A percentile compares a stretch with the other conserved stretches of the same genome.
phyloP scores from a whole-genome alignment of 2,888 invertebrate species.

The Drosophila algonquin region DNA sequence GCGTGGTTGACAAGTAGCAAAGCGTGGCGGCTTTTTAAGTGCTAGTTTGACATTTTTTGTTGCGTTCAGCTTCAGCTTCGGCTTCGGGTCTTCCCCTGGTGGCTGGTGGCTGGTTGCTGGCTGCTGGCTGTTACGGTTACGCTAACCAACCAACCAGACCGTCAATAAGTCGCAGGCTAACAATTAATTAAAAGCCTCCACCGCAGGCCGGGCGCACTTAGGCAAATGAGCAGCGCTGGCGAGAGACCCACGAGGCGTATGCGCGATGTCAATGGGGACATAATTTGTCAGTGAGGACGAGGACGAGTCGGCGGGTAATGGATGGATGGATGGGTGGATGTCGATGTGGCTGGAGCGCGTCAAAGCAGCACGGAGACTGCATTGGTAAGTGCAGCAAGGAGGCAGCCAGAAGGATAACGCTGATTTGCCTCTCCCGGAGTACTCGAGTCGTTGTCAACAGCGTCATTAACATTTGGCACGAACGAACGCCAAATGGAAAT shows the following conservation, averaged over 20 bases:
- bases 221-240: conserved; percentile 70
- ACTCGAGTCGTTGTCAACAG: conserved; percentile 73
- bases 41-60: conserved; percentile 73
- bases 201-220: conserved; percentile 68
- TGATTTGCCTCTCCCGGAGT: conserved; percentile 50
- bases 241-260: conserved; percentile 68
- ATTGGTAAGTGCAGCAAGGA: conserved; percentile 32
- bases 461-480: conserved; percentile 77
- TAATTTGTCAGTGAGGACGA: conserved; percentile 62
- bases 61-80: conserved; percentile 19
- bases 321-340: background rate
- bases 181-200: conserved; percentile 74
- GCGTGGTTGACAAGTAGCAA: conserved; percentile 75
- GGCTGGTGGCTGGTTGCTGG: conserved; percentile 1
- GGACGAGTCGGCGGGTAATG: background rate
- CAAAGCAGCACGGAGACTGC: conserved; percentile 65
- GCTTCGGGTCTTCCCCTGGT: conserved; percentile 13
- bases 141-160: conserved; percentile 70
- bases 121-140: conserved; percentile 62
- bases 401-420: conserved; percentile 60
- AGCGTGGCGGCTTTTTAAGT: conserved; percentile 76
- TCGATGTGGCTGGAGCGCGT: conserved; percentile 45
- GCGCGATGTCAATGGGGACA: conserved; percentile 70
- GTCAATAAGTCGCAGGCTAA: conserved; percentile 74
- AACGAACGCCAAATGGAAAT: conserved; percentile 71